Percentiles rank a stretch among this genome's conserved stretches.
Evolutionary conservation across 2,113 vertebrate genomes (phyloP).

Genomic region (Engystomops pustulosus): DNA sequence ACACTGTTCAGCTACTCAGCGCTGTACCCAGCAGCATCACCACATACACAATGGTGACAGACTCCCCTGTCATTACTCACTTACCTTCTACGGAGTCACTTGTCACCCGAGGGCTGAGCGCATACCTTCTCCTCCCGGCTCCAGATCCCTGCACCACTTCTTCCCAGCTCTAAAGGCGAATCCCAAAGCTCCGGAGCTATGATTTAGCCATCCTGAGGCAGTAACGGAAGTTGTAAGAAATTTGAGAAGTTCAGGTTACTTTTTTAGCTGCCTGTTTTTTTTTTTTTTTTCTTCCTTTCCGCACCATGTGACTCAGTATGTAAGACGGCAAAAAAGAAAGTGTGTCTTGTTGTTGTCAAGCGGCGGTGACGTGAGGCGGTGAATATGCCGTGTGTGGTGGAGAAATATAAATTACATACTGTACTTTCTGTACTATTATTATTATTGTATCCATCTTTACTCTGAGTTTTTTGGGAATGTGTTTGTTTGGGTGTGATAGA

Average conservation of each 20-base stretch:
- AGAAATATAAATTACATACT: no score
- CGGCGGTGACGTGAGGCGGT: neutral
- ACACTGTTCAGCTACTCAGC: neutral
- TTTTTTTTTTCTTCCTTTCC: neutral
- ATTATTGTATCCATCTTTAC: no score
- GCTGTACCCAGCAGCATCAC: neutral
- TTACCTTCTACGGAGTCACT: conserved; percentile 20
- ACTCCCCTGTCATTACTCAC: neutral
- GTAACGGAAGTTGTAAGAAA: conserved; percentile 66
- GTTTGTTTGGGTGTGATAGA: no score
- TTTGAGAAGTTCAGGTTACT: conserved; percentile 67
- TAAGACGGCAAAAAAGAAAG: neutral
- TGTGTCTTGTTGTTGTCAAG: neutral
- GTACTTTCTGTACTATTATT: no score
- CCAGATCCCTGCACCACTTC: neutral
- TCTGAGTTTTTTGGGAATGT: no score
- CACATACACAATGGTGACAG: no score
- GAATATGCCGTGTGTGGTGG: no score
- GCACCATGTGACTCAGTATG: conserved; percentile 63
- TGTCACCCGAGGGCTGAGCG: neutral
- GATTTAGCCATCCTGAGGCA: conserved; percentile 57
- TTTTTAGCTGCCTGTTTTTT: conserved; percentile 64
- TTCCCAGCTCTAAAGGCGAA: neutral
- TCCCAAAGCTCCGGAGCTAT: conserved; percentile 36
- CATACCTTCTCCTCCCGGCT: neutral